Conservation (phyloP, 2,797 vertebrate species). For the Varecia variegata region DNA sequence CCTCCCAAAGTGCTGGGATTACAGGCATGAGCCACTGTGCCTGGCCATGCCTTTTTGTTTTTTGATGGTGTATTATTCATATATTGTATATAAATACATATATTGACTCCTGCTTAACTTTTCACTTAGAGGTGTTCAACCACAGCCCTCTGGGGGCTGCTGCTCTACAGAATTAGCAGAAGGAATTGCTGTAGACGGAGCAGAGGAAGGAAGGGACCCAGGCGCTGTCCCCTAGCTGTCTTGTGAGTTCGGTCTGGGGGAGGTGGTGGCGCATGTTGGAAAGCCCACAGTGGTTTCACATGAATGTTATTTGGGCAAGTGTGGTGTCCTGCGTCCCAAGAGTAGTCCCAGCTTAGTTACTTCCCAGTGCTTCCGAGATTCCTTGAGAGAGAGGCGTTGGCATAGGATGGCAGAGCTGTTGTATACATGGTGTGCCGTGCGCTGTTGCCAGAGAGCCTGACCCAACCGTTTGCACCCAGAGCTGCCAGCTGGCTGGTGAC, state of each 20-base stretch:
- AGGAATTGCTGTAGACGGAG: background rate
- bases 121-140: background rate
- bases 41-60: too few species aligned
- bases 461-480: background rate
- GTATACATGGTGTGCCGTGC: background rate
- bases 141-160: background rate
- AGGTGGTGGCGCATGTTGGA: background rate
- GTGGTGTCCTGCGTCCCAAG: background rate
- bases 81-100: background rate
- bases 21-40: too few species aligned
- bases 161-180: background rate
- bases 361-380: background rate
- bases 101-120: background rate
- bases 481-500: background rate
- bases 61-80: background rate
- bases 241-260: background rate
- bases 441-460: background rate
- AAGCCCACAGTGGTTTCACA: background rate
- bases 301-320: background rate
- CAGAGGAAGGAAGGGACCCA: background rate
- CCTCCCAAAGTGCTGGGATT: too few species aligned
- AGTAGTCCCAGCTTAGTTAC: background rate
- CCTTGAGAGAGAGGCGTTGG: background rate
- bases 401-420: background rate
- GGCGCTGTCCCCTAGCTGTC: background rate